A percentile compares a stretch with the other conserved stretches of the same genome.
These are phyloP conservation scores for Chlorodrepanis virens DNA, from an alignment of 2,113 vertebrate species.

Conservation along the genomic window DNA sequence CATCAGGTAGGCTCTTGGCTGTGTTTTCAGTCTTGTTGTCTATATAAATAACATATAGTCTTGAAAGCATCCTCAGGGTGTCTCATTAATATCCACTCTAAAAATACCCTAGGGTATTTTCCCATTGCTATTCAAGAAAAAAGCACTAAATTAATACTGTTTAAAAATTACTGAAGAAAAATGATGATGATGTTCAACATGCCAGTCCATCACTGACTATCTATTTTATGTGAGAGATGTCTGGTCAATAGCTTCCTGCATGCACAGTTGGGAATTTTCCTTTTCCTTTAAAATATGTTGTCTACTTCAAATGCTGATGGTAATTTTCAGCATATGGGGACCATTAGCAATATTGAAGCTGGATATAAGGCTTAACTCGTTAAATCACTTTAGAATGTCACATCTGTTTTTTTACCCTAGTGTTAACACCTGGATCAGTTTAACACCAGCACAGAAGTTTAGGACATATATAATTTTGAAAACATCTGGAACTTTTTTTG, in stretches of 20 bases:
- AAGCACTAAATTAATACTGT: neutral
- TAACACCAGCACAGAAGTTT: conserved; percentile 67
- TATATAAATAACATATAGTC: neutral
- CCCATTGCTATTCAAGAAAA: neutral
- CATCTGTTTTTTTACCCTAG: conserved; percentile 67
- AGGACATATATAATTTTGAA: conserved; percentile 67
- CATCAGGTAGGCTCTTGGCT: neutral
- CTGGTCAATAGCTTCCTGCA: conserved; percentile 37
- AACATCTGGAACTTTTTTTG: conserved; percentile 64
- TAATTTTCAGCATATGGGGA: conserved; percentile 66
- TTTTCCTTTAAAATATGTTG: conserved; percentile 41
- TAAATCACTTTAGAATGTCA: conserved; percentile 61
- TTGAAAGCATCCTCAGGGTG: neutral
- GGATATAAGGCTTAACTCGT: conserved; percentile 62
- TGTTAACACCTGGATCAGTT: conserved; percentile 76
- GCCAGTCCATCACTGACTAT: neutral
- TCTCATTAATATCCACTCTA: neutral
- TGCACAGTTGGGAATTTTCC: conserved; percentile 17
- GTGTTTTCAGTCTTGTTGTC: neutral
- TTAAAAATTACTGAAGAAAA: neutral
- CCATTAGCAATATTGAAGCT: conserved; percentile 59
- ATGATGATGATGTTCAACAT: neutral
- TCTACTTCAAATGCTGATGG: conserved; percentile 40
- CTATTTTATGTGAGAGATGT: neutral
- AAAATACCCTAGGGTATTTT: neutral